Base-by-base conservation (phyloP, 2,888 invertebrate species). In the Archaeoteleia sp. region DNA sequence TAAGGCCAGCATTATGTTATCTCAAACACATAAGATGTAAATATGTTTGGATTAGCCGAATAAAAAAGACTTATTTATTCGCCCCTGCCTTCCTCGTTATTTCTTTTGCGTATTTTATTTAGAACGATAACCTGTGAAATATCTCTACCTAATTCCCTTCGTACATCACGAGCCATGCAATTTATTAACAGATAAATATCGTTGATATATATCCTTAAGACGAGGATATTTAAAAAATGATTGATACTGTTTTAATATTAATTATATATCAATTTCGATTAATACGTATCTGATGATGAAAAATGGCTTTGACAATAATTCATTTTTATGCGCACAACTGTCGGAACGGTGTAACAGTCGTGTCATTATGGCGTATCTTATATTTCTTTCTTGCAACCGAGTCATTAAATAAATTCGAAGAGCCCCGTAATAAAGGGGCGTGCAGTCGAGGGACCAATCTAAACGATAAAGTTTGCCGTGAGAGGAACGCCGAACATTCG, bases 381-480 rank as follows among this genome's bases (percentile, higher is more conserved):
- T 30, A 30, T 27, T 58, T 51, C 60, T 43, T 53, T 42, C 30
- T 53, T 42, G 32, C 45, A 39, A 15, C 32, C 55, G 51, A 39
- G 54, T 51, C 55, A 46, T 67, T 55, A 55, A 60, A 67, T 67
- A 67, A 67, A 61, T 60, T 34, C 40, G 45, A 49, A 32, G 32
- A 42, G 35, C 43, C 37, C 17, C 30, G 37, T 39, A 61, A 60
- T 60, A 55, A 67, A 55, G 30, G 67, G 43, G 53, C 43, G 43
- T 35, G 29, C 40, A 32, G 23, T 35, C 40, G n/a, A 35, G 35
- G 49, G 67, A 32, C 61, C 55, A 54, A 67, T 67, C 54, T 45
- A 37, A 51, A 55, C 40, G 53, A 67, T 67, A 57, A 51, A 62
- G 37, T 61, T 27, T 27, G 37, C 55, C 27, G 27, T 40, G 39